Percentiles rank a stretch among this genome's conserved stretches.
These are phyloP conservation scores for Cyanoderma ruficeps DNA, from an alignment of 2,113 vertebrate species.

Conservation along the genomic window DNA sequence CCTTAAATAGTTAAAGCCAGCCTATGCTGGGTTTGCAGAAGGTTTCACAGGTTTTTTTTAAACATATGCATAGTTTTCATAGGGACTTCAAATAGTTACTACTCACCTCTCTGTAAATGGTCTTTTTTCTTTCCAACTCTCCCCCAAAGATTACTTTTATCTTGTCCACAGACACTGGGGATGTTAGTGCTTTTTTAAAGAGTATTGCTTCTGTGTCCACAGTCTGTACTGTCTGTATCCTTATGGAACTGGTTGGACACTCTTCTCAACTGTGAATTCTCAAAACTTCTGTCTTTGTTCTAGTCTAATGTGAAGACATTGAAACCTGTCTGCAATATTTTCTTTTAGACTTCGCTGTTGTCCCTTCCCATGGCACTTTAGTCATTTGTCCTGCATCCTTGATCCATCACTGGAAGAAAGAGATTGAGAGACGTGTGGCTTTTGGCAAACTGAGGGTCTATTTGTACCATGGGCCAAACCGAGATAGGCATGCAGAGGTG, in stretches of 20 bases:
- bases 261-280: neutral
- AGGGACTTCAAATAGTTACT: neutral
- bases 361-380: slow-evolving; percentile 81
- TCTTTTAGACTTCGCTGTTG: slow-evolving; percentile 74
- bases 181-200: neutral
- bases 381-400: slow-evolving; percentile 95
- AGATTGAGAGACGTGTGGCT: slow-evolving; percentile 83
- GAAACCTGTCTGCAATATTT: slow-evolving; percentile 5
- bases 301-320: neutral
- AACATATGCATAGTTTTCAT: neutral
- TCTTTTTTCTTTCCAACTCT: neutral
- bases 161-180: neutral
- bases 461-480: slow-evolving; percentile 89
- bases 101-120: neutral
- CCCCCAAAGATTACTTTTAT: neutral
- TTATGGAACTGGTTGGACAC: neutral
- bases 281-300: neutral
- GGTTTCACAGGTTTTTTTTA: neutral
- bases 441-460: slow-evolving; percentile 77
- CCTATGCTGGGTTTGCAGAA: neutral
- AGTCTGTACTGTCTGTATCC: neutral
- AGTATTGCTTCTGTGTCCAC: neutral
- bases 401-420: slow-evolving; percentile 95
- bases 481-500: slow-evolving; percentile 78
- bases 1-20: neutral